phyloP scores from a whole-genome alignment of 2,888 invertebrate species.

The Drosophila pseudotalamancana region DNA sequence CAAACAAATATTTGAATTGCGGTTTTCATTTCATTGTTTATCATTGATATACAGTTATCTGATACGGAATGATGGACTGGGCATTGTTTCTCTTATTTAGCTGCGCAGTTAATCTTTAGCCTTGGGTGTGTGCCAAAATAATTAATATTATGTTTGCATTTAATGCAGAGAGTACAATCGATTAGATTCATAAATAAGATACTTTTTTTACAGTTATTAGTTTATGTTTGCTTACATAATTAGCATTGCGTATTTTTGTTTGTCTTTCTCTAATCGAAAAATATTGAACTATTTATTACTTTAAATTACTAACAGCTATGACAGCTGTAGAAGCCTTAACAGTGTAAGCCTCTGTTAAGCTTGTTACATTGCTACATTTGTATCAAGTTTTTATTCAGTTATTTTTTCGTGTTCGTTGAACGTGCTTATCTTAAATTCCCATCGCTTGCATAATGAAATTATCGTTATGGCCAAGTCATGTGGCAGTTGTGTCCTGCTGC shows the following conservation, averaged over 20 bases:
- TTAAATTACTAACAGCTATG: too few relatives aligned
- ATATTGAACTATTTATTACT: too few relatives aligned
- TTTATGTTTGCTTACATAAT: too few relatives aligned
- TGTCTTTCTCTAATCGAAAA: not conserved
- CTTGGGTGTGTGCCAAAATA: not conserved
- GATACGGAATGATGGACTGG: not conserved
- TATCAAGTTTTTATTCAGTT: not conserved
- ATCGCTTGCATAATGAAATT: constrained; percentile 32
- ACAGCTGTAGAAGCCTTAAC: not conserved
- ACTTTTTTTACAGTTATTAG: too few relatives aligned
- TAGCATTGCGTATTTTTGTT: not conserved
- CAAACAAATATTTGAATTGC: constrained; percentile 30
- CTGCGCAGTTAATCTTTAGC: not conserved
- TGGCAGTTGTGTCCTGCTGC: constrained; percentile 15
- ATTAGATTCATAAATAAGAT: not conserved
- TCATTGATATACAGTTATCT: constrained; percentile 2
- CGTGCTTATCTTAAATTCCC: constrained; percentile 11
- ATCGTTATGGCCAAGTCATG: constrained; percentile 34
- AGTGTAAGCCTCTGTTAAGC: not conserved
- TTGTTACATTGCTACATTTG: not conserved
- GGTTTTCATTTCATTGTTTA: constrained; percentile 16
- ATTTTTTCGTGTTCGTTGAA: not conserved
- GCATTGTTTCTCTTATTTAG: not conserved
- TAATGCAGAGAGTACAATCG: not conserved
- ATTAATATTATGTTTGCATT: not conserved